phyloP scores from a whole-genome alignment of 2,113 vertebrate genomes.

The Gnathonemus longibarbis region DNA sequence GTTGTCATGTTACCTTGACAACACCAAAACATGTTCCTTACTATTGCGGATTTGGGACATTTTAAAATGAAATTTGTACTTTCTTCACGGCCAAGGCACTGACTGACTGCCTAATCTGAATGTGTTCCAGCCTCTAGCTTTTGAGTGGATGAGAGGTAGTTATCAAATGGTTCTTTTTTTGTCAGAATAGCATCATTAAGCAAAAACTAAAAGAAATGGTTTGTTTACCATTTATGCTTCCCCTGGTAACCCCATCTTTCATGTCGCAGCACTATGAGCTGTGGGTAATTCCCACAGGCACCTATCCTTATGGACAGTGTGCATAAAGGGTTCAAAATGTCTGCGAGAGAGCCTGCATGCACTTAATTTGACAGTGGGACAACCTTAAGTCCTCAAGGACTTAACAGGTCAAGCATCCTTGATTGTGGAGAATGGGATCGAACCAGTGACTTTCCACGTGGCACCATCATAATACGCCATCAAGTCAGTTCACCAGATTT shows the following conservation, averaged over 20 bases:
- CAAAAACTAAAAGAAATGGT: not conserved
- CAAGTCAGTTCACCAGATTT: not conserved
- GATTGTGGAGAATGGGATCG: not conserved
- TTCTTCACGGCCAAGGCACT: not conserved
- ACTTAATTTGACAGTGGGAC: not conserved
- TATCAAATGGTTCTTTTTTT: not conserved
- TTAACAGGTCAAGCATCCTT: not conserved
- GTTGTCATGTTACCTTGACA: not conserved
- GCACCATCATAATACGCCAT: not conserved
- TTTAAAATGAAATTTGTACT: not conserved
- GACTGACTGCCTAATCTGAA: not conserved
- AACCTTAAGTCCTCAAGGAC: not conserved
- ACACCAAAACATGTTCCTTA: not conserved
- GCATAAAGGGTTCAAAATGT: not conserved
- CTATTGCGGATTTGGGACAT: not conserved
- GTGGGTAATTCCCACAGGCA: not conserved
- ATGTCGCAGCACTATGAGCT: not conserved
- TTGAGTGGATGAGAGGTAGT: not conserved
- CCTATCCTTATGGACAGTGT: not conserved
- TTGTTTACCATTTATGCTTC: not conserved
- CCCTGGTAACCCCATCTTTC: not conserved
- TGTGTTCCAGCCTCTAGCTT: not conserved
- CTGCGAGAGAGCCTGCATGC: not conserved
- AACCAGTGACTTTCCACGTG: not conserved
- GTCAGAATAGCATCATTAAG: not conserved